Conservation (phyloP, 2,113 vertebrate genomes). For the Coregonus clupeaformis region DNA sequence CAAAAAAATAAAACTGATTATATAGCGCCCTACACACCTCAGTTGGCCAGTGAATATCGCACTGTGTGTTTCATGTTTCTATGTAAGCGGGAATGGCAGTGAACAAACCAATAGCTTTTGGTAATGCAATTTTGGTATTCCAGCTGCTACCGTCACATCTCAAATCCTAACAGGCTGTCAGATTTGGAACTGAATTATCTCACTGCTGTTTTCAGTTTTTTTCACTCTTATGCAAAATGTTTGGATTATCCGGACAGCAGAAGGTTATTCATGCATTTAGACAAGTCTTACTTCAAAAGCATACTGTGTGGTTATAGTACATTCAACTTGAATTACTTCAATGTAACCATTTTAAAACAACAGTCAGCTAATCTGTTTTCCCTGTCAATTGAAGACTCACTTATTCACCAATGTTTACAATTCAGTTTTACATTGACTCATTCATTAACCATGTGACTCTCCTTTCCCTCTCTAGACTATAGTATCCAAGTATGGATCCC, state of each 20-base stretch:
- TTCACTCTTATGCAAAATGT: too few species aligned
- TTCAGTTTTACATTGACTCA: not conserved
- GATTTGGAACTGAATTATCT: slow-evolving; percentile 26
- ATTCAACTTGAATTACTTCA: too few species aligned
- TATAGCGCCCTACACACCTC: too few species aligned
- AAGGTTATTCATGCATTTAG: not conserved
- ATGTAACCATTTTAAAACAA: not conserved
- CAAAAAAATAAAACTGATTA: too few species aligned
- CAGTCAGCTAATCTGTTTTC: not conserved
- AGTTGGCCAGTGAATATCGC: slow-evolving; percentile 14
- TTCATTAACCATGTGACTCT: not conserved
- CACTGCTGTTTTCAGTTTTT: slow-evolving; percentile 21
- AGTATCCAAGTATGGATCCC: slow-evolving; percentile 87
- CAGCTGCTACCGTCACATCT: slow-evolving; percentile 21
- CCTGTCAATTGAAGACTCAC: not conserved
- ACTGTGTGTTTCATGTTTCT: slow-evolving; percentile 4
- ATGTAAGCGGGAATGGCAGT: slow-evolving; percentile 3
- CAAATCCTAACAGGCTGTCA: slow-evolving; percentile 34
- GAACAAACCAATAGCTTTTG: slow-evolving; percentile 18
- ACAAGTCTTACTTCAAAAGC: not conserved
- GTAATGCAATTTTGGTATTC: not conserved
- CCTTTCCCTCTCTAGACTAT: slow-evolving; percentile 72
- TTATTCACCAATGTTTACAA: not conserved
- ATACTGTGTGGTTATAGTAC: too few species aligned
- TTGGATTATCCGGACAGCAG: not conserved